Evolutionary conservation across 2,888 invertebrate genomes (phyloP).

Genomic region (Ceriagrion tenellum): DNA sequence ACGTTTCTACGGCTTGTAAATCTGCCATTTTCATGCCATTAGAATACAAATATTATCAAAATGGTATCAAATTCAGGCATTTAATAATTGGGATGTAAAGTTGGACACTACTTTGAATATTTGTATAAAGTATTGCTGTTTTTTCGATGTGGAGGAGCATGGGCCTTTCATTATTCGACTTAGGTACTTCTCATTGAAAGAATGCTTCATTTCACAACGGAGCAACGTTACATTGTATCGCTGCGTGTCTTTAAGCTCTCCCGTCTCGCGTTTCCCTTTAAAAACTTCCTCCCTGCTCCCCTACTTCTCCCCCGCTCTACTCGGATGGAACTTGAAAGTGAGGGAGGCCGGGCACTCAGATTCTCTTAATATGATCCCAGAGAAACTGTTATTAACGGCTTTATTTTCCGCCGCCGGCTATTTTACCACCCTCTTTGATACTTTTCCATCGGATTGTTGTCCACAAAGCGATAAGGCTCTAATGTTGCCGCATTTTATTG

Average conservation of each 20-base stretch:
- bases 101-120: too few species aligned
- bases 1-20: too few species aligned
- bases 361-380: neutral
- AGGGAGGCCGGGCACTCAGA: neutral
- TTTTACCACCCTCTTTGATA: neutral
- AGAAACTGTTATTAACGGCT: slow-evolving; percentile 28
- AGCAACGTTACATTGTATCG: neutral
- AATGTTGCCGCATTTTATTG: neutral
- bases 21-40: too few species aligned
- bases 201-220: neutral
- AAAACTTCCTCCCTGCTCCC: neutral
- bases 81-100: too few species aligned
- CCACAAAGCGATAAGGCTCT: neutral
- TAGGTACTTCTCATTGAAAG: too few species aligned
- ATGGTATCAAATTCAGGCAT: too few species aligned
- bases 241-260: neutral
- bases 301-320: neutral
- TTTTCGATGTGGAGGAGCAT: too few species aligned
- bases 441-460: neutral
- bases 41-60: too few species aligned
- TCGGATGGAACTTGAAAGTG: neutral
- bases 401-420: neutral
- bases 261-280: neutral
- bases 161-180: too few species aligned
- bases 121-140: too few species aligned